A percentile compares a stretch with the other conserved stretches of the same genome.
These are phyloP conservation scores for Alloplasta piceator DNA, from an alignment of 2,888 invertebrate genomes.

Conservation along the genomic window DNA sequence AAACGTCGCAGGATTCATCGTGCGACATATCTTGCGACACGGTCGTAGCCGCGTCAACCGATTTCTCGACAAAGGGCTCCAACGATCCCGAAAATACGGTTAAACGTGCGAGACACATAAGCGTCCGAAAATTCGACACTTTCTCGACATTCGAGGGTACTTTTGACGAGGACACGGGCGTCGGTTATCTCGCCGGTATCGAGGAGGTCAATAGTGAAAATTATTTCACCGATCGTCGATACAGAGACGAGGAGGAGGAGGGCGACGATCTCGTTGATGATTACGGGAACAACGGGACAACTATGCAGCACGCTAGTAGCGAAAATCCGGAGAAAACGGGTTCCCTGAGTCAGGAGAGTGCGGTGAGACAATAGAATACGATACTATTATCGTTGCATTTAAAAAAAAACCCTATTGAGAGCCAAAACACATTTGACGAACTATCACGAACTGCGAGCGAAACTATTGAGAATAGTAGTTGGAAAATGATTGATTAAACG, in stretches of 20 bases:
- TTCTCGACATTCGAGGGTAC: conserved; percentile 80
- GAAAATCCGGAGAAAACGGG: conserved; percentile 72
- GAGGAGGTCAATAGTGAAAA: conserved; percentile 71
- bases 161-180: conserved; percentile 78
- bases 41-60: conserved; percentile 71
- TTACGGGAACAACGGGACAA: conserved; percentile 28
- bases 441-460: no score
- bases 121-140: conserved; percentile 79
- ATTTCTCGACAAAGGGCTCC: conserved; percentile 41
- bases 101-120: conserved; percentile 75
- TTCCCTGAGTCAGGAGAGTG: conserved; percentile 73
- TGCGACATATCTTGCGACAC: conserved; percentile 74
- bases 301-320: conserved; percentile 48
- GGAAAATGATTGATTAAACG: no score
- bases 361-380: conserved; percentile 71
- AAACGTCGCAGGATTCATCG: conserved; percentile 71
- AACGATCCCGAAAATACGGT: conserved; percentile 47
- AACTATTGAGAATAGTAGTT: no score
- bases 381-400: no score
- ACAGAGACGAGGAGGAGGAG: conserved; percentile 36
- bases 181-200: conserved; percentile 76
- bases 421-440: no score
- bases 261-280: conserved; percentile 28
- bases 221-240: conserved; percentile 44
- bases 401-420: no score